Percentiles rank a stretch among this genome's conserved stretches.
Conservation (phyloP, 1,140 invertebrate genomes). For the Chrysomallon squamiferum region DNA sequence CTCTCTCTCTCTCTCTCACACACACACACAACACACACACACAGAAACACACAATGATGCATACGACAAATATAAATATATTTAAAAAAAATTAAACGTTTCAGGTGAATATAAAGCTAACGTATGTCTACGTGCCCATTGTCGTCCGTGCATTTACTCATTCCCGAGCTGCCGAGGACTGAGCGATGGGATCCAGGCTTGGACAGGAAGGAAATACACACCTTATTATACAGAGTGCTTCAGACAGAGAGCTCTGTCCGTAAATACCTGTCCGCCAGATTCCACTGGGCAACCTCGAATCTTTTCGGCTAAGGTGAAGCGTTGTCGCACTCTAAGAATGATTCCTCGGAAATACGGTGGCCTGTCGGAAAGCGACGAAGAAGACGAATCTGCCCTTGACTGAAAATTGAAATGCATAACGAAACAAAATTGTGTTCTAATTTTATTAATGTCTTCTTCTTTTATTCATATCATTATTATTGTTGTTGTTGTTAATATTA, state of each 20-base stretch:
- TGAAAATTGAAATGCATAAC: no score
- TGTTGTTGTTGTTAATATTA: no score
- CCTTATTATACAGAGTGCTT: constrained; percentile 16
- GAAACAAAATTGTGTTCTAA: no score
- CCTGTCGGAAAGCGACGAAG: background rate
- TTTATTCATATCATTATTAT: no score
- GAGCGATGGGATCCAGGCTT: constrained; percentile 20
- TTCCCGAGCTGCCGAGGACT: constrained; percentile 15
- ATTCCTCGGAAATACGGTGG: background rate
- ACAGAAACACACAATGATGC: no score
- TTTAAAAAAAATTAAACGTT: no score
- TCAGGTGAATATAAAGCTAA: constrained; percentile 3
- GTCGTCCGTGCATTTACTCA: constrained; percentile 11
- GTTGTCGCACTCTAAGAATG: background rate
- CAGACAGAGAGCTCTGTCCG: constrained; percentile 8
- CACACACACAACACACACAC: no score
- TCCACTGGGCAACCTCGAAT: background rate
- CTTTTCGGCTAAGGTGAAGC: background rate
- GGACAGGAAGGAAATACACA: constrained; percentile 13
- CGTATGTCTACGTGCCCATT: constrained; percentile 11
- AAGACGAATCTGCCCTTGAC: background rate
- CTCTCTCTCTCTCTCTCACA: no score
- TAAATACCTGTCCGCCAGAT: constrained; percentile 4
- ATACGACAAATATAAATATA: no score
- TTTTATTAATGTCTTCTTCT: no score